Base-by-base conservation (phyloP, 2,888 invertebrate species). In the Mamestra brassicae region DNA sequence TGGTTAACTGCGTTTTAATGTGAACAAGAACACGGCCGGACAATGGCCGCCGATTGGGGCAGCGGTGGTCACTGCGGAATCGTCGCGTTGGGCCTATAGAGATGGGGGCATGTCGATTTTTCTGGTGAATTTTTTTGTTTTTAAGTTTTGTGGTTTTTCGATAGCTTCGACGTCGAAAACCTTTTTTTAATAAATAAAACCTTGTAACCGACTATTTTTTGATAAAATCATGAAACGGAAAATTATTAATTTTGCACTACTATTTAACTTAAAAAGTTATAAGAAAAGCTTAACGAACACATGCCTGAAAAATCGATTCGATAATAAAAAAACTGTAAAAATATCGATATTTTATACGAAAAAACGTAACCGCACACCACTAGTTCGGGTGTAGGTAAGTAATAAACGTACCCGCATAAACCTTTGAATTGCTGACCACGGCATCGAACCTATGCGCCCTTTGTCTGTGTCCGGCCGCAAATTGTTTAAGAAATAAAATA, bases 401-500 rank as follows among this genome's bases (percentile, higher is more conserved):
- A 95, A 94, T 96, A 96, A 95, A 95, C 92, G 94, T 92, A 92
- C 95, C 95, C 95, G 95, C 95, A 96, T 95, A 95, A 95, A 96
- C 95, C 95, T 95, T 95, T 94, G 95, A 94, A 96, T 95, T 92
- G 96, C 96, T 96, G 96, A 96, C 96, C 96, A 94, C 94, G 89
- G 94, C 89, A 94, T 95, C 94, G 94, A 94, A 93, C 94, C 92
- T 93, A 92, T 91, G 93, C 91, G 94, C 94, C 95, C 94, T 96
- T 95, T 96, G 95, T 96, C 94, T 93, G 92, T 92, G 93, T 91
- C 93, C 92, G 88, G 92, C 94, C 95, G 92, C 96, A 95, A 95
- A 96, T 95, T 96, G 95, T 96, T 95, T 93, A 96, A 96, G 95
- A 95, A 96, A 95, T 96, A 95, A 95, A 95, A 95, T 95, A 94